Percentiles rank a stretch among this genome's conserved stretches.
These are phyloP conservation scores for Discoglossus pictus DNA, from an alignment of 2,797 vertebrate species.

Conservation along the genomic window DNA sequence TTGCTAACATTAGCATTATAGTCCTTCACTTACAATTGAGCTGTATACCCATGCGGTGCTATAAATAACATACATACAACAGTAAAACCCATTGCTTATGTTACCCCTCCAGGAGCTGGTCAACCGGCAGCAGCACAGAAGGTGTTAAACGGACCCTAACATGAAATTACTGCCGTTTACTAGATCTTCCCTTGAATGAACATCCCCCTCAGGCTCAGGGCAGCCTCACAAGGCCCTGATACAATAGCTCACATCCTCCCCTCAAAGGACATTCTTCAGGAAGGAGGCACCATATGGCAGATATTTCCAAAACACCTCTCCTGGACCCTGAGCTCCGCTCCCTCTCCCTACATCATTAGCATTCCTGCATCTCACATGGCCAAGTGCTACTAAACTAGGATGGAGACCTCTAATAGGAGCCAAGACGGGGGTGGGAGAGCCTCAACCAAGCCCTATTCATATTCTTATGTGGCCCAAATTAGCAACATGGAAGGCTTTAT, in stretches of 20 bases:
- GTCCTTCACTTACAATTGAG: too few relatives aligned
- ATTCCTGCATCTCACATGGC: background rate
- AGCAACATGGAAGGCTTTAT: too few relatives aligned
- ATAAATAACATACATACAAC: too few relatives aligned
- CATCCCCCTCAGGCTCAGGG: background rate
- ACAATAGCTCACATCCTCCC: slow-evolving; percentile 19
- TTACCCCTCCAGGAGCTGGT: too few relatives aligned
- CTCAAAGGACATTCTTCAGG: background rate
- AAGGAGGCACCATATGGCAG: slow-evolving; percentile 12
- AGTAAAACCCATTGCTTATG: too few relatives aligned
- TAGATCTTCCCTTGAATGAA: background rate
- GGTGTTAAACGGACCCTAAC: background rate
- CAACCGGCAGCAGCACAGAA: background rate
- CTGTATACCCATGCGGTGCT: too few relatives aligned
- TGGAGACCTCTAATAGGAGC: too few relatives aligned
- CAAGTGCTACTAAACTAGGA: too few relatives aligned
- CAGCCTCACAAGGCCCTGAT: background rate
- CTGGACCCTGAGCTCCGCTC: slow-evolving; percentile 1
- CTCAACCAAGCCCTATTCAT: too few relatives aligned
- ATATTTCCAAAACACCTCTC: slow-evolving; percentile 6
- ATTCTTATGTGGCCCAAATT: too few relatives aligned
- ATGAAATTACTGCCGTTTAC: background rate
- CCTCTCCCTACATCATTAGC: slow-evolving; percentile 1
- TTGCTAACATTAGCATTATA: too few relatives aligned
- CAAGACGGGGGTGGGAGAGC: too few relatives aligned